These are phyloP conservation scores for Ashinkailepas kermadecensis DNA, from an alignment of 2,888 invertebrate genomes.

Conservation along the genomic window DNA sequence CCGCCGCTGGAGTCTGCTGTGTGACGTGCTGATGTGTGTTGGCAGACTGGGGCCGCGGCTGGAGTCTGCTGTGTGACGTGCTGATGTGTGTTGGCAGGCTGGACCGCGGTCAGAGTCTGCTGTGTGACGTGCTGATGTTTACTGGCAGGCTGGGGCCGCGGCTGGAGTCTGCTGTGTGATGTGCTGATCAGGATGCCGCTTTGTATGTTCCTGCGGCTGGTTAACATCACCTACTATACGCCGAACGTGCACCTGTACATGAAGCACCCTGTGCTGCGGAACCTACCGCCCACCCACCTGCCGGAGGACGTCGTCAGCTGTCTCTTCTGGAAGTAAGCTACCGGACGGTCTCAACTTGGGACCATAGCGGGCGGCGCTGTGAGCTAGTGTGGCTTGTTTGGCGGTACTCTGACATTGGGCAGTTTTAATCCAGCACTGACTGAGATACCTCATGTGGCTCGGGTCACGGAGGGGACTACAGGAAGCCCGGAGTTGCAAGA, in stretches of 20 bases:
- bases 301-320: conserved; percentile 27
- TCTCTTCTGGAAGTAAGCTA: conserved; percentile 36
- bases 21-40: no score
- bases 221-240: conserved; percentile 52
- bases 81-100: conserved; percentile 41
- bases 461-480: no score
- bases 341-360: no score
- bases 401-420: no score
- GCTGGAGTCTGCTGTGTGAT: conserved; percentile 65
- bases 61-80: no score
- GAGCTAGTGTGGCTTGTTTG: no score
- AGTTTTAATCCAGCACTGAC: no score
- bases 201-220: conserved; percentile 58
- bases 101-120: conserved; percentile 58
- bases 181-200: conserved; percentile 61
- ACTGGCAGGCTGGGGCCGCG: conserved; percentile 48
- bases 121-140: conserved; percentile 57
- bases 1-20: no score
- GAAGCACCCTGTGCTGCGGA: conserved; percentile 57
- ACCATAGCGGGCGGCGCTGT: no score
- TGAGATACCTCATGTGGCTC: no score
- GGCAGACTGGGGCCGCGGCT: no score
- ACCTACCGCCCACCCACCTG: conserved; percentile 54
- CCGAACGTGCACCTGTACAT: conserved; percentile 53
- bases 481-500: no score